Evolutionary conservation across 2,113 vertebrate genomes (phyloP).

Genomic region (Panthera leo): DNA sequence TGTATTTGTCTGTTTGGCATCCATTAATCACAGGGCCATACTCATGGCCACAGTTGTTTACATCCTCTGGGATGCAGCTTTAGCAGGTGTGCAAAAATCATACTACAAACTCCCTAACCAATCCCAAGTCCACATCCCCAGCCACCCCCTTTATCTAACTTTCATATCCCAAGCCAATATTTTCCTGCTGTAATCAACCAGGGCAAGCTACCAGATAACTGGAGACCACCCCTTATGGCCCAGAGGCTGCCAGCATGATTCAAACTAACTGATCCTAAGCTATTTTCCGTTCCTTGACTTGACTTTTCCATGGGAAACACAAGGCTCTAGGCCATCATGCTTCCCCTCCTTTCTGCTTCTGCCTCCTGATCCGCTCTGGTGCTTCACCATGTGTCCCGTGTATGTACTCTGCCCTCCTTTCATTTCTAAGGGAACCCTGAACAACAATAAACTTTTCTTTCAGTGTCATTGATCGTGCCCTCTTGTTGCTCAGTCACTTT

Average conservation of each 20-base stretch:
- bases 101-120: neutral
- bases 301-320: neutral
- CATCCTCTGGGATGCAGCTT: neutral
- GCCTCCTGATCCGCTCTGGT: neutral
- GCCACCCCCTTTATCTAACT: neutral
- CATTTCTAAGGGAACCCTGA: neutral
- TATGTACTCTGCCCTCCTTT: neutral
- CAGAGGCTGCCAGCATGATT: neutral
- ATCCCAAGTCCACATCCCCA: neutral
- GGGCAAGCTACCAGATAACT: neutral
- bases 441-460: neutral
- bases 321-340: neutral
- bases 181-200: neutral
- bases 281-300: neutral
- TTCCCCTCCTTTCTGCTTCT: neutral
- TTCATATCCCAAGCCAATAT: neutral
- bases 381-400: neutral
- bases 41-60: neutral
- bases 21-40: neutral
- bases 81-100: neutral
- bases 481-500: neutral
- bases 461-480: neutral
- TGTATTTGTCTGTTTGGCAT: neutral
- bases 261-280: neutral
- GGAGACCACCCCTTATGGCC: neutral